phyloP scores from a whole-genome alignment of 2,888 invertebrate genomes.

The Drosophila mimica region DNA sequence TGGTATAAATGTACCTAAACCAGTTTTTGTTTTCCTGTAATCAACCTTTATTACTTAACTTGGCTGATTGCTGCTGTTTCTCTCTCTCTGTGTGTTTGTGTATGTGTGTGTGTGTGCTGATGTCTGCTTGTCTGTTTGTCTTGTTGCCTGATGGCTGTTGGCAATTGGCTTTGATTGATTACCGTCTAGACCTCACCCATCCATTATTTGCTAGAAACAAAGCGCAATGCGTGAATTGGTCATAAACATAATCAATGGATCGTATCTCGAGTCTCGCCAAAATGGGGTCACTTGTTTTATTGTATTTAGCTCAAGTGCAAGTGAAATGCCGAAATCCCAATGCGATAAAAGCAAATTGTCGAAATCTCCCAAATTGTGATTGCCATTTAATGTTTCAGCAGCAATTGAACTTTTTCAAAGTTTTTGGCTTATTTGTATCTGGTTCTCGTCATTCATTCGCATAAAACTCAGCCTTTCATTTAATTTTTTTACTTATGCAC shows the following conservation, averaged over 20 bases:
- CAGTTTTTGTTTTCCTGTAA: constrained; percentile 47
- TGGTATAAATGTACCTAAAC: constrained; percentile 32
- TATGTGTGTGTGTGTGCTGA: neutral
- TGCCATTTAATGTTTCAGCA: constrained; percentile 16
- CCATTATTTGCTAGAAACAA: constrained; percentile 54
- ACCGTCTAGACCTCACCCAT: constrained; percentile 58
- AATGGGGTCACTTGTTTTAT: constrained; percentile 63
- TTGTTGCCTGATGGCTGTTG: constrained; percentile 26
- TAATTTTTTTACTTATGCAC: constrained; percentile 1
- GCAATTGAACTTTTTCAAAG: constrained; percentile 55
- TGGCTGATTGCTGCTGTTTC: constrained; percentile 22
- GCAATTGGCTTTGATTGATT: constrained; percentile 67
- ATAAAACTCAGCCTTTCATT: neutral
- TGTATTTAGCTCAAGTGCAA: constrained; percentile 69
- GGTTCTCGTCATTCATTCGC: constrained; percentile 10
- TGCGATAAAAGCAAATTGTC: neutral
- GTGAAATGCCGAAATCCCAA: constrained; percentile 40
- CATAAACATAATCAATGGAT: constrained; percentile 39
- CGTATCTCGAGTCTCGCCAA: constrained; percentile 4
- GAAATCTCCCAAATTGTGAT: constrained; percentile 2
- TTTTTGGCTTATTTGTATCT: constrained; percentile 17
- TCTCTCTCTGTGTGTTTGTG: neutral
- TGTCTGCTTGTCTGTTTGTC: constrained; percentile 9
- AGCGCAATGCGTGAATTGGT: constrained; percentile 48
- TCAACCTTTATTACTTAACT: constrained; percentile 59